Percentiles rank a stretch among this genome's conserved stretches.
Evolutionary conservation across 92 coral and sea anemone genomes (phyloP).

Genomic region (Montipora capitata): DNA sequence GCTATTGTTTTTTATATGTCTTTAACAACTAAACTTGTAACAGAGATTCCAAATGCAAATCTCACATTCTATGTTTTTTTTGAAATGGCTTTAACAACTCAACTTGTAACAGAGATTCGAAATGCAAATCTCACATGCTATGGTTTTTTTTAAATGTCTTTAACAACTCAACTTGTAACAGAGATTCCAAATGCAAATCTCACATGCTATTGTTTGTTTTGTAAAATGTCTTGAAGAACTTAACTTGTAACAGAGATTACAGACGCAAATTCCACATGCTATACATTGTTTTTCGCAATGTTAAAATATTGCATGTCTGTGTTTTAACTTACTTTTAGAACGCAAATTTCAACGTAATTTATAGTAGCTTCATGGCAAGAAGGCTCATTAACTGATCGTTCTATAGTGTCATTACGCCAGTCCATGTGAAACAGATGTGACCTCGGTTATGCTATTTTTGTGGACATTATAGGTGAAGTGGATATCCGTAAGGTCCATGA

Average conservation of each 20-base stretch:
- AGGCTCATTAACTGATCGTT: slow-evolving; percentile 1
- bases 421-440: slow-evolving; percentile 36
- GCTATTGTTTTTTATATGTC: no score
- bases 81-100: not conserved
- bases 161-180: not conserved
- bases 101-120: not conserved
- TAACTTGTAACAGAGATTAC: not conserved
- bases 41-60: no score
- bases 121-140: not conserved
- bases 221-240: not conserved
- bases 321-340: not conserved
- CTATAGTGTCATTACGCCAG: slow-evolving; percentile 11
- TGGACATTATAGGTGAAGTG: slow-evolving; percentile 63
- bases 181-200: not conserved
- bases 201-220: not conserved
- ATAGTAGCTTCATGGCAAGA: slow-evolving; percentile 16
- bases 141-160: not conserved
- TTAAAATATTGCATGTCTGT: not conserved
- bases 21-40: no score
- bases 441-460: slow-evolving; percentile 54
- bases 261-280: not conserved
- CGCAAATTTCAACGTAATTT: slow-evolving; percentile 22
- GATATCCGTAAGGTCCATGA: slow-evolving; percentile 61
- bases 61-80: no score
- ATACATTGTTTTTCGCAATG: not conserved